These are phyloP conservation scores for Onthophagus taurus DNA, from an alignment of 1,140 invertebrate genomes.

Conservation along the genomic window DNA sequence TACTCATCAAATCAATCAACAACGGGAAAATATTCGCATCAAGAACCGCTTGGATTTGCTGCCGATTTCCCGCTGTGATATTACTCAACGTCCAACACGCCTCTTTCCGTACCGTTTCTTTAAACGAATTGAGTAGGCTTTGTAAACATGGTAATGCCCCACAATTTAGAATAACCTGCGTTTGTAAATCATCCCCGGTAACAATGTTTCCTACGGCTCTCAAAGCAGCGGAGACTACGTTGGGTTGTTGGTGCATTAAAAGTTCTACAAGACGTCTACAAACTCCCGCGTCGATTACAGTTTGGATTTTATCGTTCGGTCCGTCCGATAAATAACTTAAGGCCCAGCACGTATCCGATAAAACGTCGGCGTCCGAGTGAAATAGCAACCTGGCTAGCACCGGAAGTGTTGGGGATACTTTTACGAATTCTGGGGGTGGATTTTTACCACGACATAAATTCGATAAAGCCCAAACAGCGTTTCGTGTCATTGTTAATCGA, in stretches of 20 bases:
- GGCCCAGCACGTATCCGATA: constrained; percentile 94
- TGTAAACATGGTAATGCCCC: constrained; percentile 78
- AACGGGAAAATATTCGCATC: constrained; percentile 92
- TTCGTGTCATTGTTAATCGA: constrained; percentile 85
- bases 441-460: constrained; percentile 96
- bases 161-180: constrained; percentile 89
- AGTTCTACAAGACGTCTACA: constrained; percentile 89
- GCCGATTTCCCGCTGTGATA: constrained; percentile 91
- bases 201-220: constrained; percentile 96
- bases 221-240: constrained; percentile 90
- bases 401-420: constrained; percentile 75
- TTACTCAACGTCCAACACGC: constrained; percentile 98
- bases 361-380: constrained; percentile 82
- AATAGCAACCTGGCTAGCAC: constrained; percentile 80
- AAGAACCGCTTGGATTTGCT: constrained; percentile 92
- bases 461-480: constrained; percentile 96
- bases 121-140: constrained; percentile 65
- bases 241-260: constrained; percentile 81
- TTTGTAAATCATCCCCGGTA: constrained; percentile 95
- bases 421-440: constrained; percentile 87
- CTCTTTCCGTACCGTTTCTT: constrained; percentile 89
- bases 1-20: constrained; percentile 81
- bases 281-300: constrained; percentile 93
- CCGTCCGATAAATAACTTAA: constrained; percentile 91
- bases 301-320: constrained; percentile 96